These are phyloP conservation scores for Thamnophis elegans DNA, from an alignment of 2,797 vertebrate species.

Conservation along the genomic window DNA sequence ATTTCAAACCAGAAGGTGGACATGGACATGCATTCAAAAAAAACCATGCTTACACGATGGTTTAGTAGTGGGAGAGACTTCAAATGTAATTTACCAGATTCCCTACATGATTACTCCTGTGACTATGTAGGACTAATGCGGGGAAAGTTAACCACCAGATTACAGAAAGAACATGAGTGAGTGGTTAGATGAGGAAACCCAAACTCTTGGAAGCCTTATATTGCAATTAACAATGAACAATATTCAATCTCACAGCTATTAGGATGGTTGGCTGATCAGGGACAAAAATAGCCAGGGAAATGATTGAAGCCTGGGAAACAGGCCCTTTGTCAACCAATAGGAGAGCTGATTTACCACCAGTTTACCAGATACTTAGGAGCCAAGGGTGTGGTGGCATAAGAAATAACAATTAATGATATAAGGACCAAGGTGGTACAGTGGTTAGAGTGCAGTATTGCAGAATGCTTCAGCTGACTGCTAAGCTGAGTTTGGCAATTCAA, in stretches of 20 bases:
- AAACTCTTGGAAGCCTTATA: neutral
- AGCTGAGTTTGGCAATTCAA: no score
- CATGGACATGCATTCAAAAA: neutral
- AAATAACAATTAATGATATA: no score
- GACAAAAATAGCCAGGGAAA: neutral
- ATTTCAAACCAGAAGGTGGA: neutral
- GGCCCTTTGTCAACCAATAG: no score
- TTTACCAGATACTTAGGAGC: no score
- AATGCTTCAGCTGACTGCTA: no score
- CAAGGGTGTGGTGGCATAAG: no score
- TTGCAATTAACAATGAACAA: neutral
- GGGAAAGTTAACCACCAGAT: neutral
- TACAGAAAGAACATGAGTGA: neutral
- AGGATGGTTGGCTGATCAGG: neutral
- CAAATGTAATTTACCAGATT: neutral
- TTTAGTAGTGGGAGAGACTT: neutral
- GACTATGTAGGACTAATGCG: neutral
- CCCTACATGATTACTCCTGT: neutral
- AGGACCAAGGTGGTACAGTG: no score
- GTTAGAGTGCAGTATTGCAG: no score
- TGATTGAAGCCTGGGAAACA: no score
- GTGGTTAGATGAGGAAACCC: neutral
- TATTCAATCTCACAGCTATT: neutral
- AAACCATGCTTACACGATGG: neutral
- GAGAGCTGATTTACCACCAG: no score